Conservation (phyloP, 2,113 vertebrate species). For the Hoplias malabaricus region DNA sequence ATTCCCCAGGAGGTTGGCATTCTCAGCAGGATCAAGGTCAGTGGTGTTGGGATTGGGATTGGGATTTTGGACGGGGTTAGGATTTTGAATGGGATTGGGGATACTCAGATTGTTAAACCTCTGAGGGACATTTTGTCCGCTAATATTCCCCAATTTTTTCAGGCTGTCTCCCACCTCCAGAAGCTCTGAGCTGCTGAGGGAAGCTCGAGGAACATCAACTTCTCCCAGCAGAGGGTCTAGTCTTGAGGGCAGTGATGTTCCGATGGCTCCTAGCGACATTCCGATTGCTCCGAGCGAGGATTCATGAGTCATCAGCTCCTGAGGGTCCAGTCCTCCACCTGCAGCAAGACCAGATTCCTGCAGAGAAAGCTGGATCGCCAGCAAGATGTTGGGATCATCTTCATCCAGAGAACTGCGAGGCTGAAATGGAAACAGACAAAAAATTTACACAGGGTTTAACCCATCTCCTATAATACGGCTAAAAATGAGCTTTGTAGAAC, state of each 20-base stretch:
- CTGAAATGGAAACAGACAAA: constrained; percentile 70
- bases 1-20: constrained; percentile 92
- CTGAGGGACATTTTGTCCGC: constrained; percentile 54
- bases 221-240: constrained; percentile 79
- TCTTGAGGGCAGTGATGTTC: constrained; percentile 91
- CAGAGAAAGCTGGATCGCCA: constrained; percentile 96
- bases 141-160: constrained; percentile 80
- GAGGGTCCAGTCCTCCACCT: constrained; percentile 67
- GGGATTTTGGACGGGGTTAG: constrained; percentile 69
- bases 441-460: too few relatives aligned
- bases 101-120: constrained; percentile 64
- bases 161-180: constrained; percentile 89
- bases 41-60: constrained; percentile 63
- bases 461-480: too few relatives aligned
- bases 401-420: constrained; percentile 92
- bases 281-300: constrained; percentile 90
- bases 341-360: constrained; percentile 85
- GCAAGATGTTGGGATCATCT: constrained; percentile 94
- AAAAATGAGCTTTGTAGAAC: too few relatives aligned
- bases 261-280: constrained; percentile 90
- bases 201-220: constrained; percentile 79
- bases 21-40: constrained; percentile 74
- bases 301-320: constrained; percentile 82
- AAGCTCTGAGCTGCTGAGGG: constrained; percentile 91
- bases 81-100: constrained; percentile 61